Conservation (phyloP, 2,888 invertebrate genomes). For the Thera britannica region DNA sequence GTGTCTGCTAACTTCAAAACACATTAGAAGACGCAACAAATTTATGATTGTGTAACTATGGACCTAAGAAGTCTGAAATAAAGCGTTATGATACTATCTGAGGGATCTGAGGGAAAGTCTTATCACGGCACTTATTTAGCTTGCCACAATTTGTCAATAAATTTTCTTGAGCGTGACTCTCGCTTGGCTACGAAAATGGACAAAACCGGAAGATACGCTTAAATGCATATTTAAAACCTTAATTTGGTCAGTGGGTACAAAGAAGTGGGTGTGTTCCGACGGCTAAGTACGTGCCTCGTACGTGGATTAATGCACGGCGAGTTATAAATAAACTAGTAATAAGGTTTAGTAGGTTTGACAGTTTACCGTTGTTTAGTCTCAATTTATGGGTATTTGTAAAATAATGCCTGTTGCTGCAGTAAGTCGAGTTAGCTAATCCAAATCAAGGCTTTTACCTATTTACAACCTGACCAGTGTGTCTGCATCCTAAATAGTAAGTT, state of each 20-base stretch:
- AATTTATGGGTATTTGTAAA: slow-evolving; percentile 38
- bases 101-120: slow-evolving; percentile 33
- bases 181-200: slow-evolving; percentile 24
- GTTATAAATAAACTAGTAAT: slow-evolving; percentile 41
- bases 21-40: too few relatives aligned
- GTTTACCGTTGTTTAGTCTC: slow-evolving; percentile 40
- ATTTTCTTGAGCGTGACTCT: slow-evolving; percentile 39
- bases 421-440: slow-evolving; percentile 14
- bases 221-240: slow-evolving; percentile 41
- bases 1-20: too few relatives aligned
- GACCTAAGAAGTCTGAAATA: too few relatives aligned
- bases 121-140: slow-evolving; percentile 36
- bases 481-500: background rate
- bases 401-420: slow-evolving; percentile 30
- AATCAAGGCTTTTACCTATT: slow-evolving; percentile 2
- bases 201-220: slow-evolving; percentile 40
- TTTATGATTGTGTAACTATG: too few relatives aligned
- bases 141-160: slow-evolving; percentile 38
- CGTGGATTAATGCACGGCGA: slow-evolving; percentile 35
- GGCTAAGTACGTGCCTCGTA: slow-evolving; percentile 26
- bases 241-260: slow-evolving; percentile 33
- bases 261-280: slow-evolving; percentile 38
- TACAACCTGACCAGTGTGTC: background rate
- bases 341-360: slow-evolving; percentile 43
- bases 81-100: too few relatives aligned